These are phyloP conservation scores for Ramazzottius varieornatus DNA, from an alignment of 2,888 invertebrate species.

Conservation along the genomic window DNA sequence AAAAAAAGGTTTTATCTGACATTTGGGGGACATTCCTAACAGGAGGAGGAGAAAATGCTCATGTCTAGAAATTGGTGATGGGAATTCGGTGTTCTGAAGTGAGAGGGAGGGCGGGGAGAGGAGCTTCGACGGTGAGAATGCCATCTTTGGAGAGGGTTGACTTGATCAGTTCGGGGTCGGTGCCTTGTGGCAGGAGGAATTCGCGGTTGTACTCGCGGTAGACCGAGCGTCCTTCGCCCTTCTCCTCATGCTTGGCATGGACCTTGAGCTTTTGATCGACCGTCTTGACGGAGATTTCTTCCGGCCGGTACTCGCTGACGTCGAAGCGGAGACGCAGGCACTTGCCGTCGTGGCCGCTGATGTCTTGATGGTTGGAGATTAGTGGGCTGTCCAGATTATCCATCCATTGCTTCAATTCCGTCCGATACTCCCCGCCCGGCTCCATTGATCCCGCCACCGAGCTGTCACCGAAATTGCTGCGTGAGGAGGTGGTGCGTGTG, in stretches of 20 bases:
- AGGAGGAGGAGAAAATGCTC: too few species aligned
- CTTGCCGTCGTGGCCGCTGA: slow-evolving; percentile 62
- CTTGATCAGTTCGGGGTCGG: slow-evolving; percentile 80
- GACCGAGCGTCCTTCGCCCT: slow-evolving; percentile 77
- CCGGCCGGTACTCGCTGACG: slow-evolving; percentile 75
- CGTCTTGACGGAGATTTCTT: slow-evolving; percentile 93
- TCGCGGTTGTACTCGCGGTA: slow-evolving; percentile 94
- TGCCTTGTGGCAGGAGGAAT: slow-evolving; percentile 82
- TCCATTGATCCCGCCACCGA: not conserved
- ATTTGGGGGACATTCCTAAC: too few species aligned
- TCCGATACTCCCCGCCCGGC: not conserved
- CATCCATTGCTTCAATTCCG: slow-evolving; percentile 1
- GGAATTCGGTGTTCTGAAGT: slow-evolving; percentile 45
- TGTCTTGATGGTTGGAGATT: slow-evolving; percentile 5
- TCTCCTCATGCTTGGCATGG: slow-evolving; percentile 93
- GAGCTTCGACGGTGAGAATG: slow-evolving; percentile 82
- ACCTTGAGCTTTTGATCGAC: slow-evolving; percentile 85
- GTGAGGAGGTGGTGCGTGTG: not conserved
- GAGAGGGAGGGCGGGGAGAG: slow-evolving; percentile 56
- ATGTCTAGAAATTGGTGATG: slow-evolving; percentile 36
- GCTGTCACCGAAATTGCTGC: not conserved
- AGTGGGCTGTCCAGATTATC: slow-evolving; percentile 5
- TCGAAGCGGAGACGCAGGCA: slow-evolving; percentile 81
- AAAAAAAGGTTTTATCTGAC: too few species aligned
- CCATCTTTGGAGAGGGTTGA: slow-evolving; percentile 87